phyloP scores from a whole-genome alignment of 1,140 invertebrate genomes.

The Propsilocerus akamusi region DNA sequence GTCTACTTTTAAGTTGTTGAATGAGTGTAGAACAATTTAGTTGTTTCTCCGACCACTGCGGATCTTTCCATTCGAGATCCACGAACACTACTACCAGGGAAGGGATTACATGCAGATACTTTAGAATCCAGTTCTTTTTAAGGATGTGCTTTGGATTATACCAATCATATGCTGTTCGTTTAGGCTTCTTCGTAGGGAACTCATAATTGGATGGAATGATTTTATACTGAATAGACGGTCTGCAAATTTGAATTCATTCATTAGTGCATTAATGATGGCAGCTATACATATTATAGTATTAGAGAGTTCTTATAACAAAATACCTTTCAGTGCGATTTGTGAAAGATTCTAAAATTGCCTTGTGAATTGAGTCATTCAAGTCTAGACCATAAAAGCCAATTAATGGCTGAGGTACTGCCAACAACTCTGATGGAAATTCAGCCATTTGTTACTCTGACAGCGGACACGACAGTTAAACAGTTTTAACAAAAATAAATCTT shows the following conservation, averaged over 20 bases:
- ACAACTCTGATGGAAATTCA: conserved; percentile 56
- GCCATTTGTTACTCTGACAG: too few relatives aligned
- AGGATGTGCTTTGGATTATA: conserved; percentile 93
- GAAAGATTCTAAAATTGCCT: conserved; percentile 83
- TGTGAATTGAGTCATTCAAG: conserved; percentile 69
- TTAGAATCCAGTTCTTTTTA: conserved; percentile 89
- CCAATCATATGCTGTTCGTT: conserved; percentile 85
- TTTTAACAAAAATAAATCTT: too few relatives aligned
- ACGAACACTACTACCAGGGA: conserved; percentile 88
- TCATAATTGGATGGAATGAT: conserved; percentile 56
- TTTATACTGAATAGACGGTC: conserved; percentile 72
- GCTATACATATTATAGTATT: background rate
- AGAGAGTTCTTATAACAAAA: background rate
- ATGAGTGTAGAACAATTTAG: conserved; percentile 79
- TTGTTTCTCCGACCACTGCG: conserved; percentile 82
- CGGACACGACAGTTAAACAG: too few relatives aligned
- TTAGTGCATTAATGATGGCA: background rate
- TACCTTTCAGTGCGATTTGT: conserved; percentile 50
- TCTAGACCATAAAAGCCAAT: conserved; percentile 77
- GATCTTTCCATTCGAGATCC: conserved; percentile 94
- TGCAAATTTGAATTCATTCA: conserved; percentile 10
- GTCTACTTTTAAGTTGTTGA: conserved; percentile 49
- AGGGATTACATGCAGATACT: conserved; percentile 80
- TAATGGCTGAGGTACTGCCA: conserved; percentile 58
- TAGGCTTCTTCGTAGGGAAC: conserved; percentile 79